Percentiles rank a stretch among this genome's conserved stretches.
Evolutionary conservation across 2,888 invertebrate species (phyloP).

Genomic region (Cantharis lateralis): DNA sequence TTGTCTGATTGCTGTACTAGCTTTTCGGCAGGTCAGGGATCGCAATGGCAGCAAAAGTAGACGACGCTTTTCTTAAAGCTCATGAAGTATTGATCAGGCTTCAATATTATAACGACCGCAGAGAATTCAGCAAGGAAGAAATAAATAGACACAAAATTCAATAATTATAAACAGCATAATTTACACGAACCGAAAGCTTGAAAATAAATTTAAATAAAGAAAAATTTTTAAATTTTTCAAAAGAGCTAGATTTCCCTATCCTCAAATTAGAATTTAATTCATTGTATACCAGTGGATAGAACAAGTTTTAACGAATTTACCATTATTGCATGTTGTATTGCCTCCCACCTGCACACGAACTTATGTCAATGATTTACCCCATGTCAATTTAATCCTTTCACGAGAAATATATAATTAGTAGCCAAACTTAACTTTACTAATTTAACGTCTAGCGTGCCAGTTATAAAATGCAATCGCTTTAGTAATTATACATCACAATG

Average conservation of each 20-base stretch:
- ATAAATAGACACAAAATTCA: too few species aligned
- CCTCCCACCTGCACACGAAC: slow-evolving; percentile 14
- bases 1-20: not conserved
- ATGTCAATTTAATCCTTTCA: slow-evolving; percentile 12
- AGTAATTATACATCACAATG: slow-evolving; percentile 2
- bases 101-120: not conserved
- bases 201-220: not conserved
- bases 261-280: not conserved
- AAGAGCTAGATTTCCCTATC: not conserved
- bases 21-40: not conserved
- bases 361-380: slow-evolving; percentile 12
- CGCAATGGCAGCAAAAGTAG: not conserved
- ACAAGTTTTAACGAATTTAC: not conserved
- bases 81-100: not conserved
- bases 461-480: slow-evolving; percentile 1
- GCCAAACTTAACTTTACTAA: slow-evolving; percentile 15
- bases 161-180: too few species aligned
- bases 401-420: slow-evolving; percentile 15
- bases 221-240: not conserved
- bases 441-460: slow-evolving; percentile 19
- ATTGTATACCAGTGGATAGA: not conserved
- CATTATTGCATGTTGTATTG: not conserved
- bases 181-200: too few species aligned
- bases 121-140: not conserved
- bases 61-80: not conserved